Percentiles rank a stretch among this genome's conserved stretches.
phyloP scores from a whole-genome alignment of 2,113 vertebrate genomes.

The Rhombomys opimus region DNA sequence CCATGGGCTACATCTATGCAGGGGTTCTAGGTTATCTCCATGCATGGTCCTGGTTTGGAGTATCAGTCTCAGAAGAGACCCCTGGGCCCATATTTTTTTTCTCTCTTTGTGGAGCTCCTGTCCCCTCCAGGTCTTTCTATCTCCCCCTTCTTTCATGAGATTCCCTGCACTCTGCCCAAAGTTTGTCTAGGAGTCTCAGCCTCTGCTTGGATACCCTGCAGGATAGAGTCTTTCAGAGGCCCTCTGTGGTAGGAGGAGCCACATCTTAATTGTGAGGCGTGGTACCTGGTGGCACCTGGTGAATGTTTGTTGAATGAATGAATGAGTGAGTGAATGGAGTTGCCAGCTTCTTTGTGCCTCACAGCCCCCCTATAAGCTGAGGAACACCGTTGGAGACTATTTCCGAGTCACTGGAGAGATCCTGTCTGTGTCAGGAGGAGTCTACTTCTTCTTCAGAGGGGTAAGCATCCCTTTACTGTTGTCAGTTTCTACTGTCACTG shows the following conservation, averaged over 20 bases:
- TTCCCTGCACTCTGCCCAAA: too few species aligned
- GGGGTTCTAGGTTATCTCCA: too few species aligned
- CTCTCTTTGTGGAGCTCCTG: too few species aligned
- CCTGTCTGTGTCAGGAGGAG: slow-evolving; percentile 87
- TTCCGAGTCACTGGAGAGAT: slow-evolving; percentile 90
- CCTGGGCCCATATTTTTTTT: too few species aligned
- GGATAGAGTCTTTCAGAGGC: too few species aligned
- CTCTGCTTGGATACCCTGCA: too few species aligned
- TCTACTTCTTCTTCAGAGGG: slow-evolving; percentile 93
- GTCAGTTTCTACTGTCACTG: not conserved
- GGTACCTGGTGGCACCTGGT: not conserved
- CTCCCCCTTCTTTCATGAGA: too few species aligned
- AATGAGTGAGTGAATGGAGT: not conserved
- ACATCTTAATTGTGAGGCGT: not conserved
- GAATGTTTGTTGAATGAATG: not conserved
- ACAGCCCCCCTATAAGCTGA: slow-evolving; percentile 88
- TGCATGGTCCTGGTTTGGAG: too few species aligned
- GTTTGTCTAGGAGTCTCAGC: too few species aligned
- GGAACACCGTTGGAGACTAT: slow-evolving; percentile 82
- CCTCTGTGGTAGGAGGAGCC: not conserved
- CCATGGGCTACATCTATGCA: too few species aligned
- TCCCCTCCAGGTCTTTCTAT: too few species aligned
- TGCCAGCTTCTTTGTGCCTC: slow-evolving; percentile 62
- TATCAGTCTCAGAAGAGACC: too few species aligned
- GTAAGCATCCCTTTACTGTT: slow-evolving; percentile 85